Evolutionary conservation across 1,140 invertebrate genomes (phyloP).

Genomic region (Bradysia coprophila): DNA sequence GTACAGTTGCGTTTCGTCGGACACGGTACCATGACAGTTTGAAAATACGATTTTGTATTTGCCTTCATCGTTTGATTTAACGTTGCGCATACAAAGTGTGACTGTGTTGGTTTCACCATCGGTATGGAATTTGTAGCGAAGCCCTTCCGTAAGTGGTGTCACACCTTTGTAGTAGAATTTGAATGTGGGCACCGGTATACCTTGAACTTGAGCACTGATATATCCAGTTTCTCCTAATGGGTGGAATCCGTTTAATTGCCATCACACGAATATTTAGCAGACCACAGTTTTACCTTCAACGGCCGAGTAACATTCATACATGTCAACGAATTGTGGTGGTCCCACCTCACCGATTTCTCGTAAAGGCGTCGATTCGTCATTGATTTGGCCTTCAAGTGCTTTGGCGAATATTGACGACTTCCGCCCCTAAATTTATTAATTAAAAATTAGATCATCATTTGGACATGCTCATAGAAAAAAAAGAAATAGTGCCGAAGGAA

Average conservation of each 20-base stretch:
- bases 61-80: conserved; percentile 92
- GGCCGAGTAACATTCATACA: conserved; percentile 75
- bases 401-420: conserved; percentile 66
- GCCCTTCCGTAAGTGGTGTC: conserved; percentile 79
- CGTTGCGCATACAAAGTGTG: conserved; percentile 86
- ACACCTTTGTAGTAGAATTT: conserved; percentile 87
- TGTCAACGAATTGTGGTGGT: conserved; percentile 71
- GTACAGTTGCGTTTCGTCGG: conserved; percentile 85
- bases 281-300: conserved; percentile 59
- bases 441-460: neutral
- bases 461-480: too few species aligned
- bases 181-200: conserved; percentile 84
- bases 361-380: conserved; percentile 75
- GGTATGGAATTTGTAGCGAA: conserved; percentile 78
- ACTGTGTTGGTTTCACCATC: conserved; percentile 78
- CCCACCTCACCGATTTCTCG: conserved; percentile 55
- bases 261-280: neutral
- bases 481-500: too few species aligned
- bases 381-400: conserved; percentile 74
- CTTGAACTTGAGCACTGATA: conserved; percentile 73
- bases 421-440: conserved; percentile 63
- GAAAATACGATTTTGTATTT: conserved; percentile 85
- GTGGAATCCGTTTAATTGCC: neutral
- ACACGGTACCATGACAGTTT: conserved; percentile 86
- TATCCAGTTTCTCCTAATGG: conserved; percentile 67